These are phyloP conservation scores for Buceros bicornis DNA, from an alignment of 2,797 vertebrate genomes.

Conservation along the genomic window DNA sequence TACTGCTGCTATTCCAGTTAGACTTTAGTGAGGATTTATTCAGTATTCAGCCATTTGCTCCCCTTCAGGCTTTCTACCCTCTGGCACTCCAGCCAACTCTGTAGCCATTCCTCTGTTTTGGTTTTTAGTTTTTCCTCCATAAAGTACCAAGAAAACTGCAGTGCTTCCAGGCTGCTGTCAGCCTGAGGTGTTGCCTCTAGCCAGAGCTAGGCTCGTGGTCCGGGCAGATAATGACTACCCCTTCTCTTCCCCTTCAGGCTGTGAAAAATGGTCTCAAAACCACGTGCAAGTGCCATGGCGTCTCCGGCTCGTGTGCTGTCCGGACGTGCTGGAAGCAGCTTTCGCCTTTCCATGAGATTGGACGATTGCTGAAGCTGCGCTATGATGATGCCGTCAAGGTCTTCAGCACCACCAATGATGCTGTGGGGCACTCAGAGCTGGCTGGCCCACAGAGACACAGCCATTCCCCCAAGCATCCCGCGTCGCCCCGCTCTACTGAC, in stretches of 20 bases:
- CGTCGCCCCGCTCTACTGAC: conserved; percentile 84
- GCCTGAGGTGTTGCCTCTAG: background rate
- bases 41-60: background rate
- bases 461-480: conserved; percentile 17
- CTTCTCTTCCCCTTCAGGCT: conserved; percentile 79
- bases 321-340: conserved; percentile 99
- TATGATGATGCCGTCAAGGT: conserved; percentile 90
- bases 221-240: background rate
- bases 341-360: conserved; percentile 93
- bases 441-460: conserved; percentile 80
- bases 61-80: background rate
- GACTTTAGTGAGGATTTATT: background rate
- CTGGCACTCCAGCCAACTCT: background rate
- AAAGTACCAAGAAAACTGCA: background rate
- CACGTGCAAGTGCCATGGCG: conserved; percentile 97
- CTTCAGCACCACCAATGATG: conserved; percentile 91
- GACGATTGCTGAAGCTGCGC: conserved; percentile 90
- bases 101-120: background rate
- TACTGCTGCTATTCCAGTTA: background rate
- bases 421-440: conserved; percentile 91
- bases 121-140: background rate
- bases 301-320: conserved; percentile 95
- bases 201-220: background rate
- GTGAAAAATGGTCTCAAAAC: conserved; percentile 97
- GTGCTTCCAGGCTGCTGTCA: background rate